Percentiles rank a stretch among this genome's conserved stretches.
Conservation (phyloP, 2,797 vertebrate genomes). For the Tangara arthus region DNA sequence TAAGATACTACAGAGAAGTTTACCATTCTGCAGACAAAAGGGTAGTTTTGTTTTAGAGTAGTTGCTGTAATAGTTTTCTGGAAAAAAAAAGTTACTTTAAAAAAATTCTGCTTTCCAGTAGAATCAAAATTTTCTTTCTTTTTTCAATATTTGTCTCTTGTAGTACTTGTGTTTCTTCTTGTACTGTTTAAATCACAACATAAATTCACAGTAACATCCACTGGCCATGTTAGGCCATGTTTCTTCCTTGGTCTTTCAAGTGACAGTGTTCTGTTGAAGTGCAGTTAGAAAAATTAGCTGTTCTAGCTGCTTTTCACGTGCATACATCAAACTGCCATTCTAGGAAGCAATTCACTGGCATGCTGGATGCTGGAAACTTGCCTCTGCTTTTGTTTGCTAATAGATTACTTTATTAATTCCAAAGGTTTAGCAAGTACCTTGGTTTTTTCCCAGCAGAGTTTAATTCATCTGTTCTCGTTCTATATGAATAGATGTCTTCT, state of each 20-base stretch:
- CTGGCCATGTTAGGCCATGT: not conserved
- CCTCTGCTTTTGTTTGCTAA: conserved; percentile 49
- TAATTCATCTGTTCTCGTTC: not conserved
- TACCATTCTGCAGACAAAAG: not conserved
- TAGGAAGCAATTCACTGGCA: conserved; percentile 8
- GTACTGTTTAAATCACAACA: not conserved
- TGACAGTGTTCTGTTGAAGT: conserved; percentile 14
- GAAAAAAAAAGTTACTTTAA: not conserved
- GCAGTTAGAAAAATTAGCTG: conserved; percentile 34
- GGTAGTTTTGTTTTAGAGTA: not conserved
- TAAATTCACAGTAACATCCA: not conserved
- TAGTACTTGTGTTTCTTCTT: not conserved
- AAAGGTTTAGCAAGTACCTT: not conserved
- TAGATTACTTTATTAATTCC: not conserved
- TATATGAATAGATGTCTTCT: not conserved
- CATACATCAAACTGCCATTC: conserved; percentile 31
- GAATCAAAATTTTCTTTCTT: not conserved
- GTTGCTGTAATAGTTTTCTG: not conserved
- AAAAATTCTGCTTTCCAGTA: not conserved
- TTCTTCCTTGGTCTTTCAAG: conserved; percentile 24
- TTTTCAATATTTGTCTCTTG: not conserved
- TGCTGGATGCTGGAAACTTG: conserved; percentile 20
- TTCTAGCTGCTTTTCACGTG: conserved; percentile 9
- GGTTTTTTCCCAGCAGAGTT: not conserved
- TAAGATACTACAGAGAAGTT: not conserved